Conservation (phyloP, 2,888 invertebrate genomes). For the Aquatica leii region DNA sequence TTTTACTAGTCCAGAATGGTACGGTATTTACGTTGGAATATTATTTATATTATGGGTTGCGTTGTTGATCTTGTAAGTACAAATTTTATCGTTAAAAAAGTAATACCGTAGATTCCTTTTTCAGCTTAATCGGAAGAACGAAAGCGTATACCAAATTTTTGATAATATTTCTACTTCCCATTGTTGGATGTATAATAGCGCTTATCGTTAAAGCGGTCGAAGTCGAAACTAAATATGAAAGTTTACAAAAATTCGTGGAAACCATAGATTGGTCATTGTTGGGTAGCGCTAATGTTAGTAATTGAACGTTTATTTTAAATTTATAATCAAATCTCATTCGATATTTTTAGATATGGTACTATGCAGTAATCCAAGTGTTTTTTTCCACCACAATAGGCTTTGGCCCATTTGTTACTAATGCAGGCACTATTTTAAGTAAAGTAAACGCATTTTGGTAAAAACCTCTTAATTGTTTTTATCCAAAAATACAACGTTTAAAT, state of each 20-base stretch:
- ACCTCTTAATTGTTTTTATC: neutral
- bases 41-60: slow-evolving; percentile 72
- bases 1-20: slow-evolving; percentile 69
- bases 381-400: slow-evolving; percentile 71
- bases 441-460: slow-evolving; percentile 72
- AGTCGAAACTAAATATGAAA: slow-evolving; percentile 47
- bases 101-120: slow-evolving; percentile 14
- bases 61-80: slow-evolving; percentile 69
- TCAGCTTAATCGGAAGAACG: slow-evolving; percentile 54
- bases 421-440: slow-evolving; percentile 70
- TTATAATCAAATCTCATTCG: neutral
- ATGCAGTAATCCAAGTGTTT: slow-evolving; percentile 69
- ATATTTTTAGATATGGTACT: slow-evolving; percentile 68
- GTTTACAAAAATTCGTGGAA: slow-evolving; percentile 48
- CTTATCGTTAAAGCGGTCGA: slow-evolving; percentile 54
- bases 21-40: slow-evolving; percentile 69
- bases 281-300: slow-evolving; percentile 51
- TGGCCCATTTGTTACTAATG: slow-evolving; percentile 70
- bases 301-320: slow-evolving; percentile 12
- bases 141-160: slow-evolving; percentile 56
- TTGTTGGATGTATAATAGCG: slow-evolving; percentile 53
- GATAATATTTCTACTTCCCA: slow-evolving; percentile 52
- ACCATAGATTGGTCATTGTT: slow-evolving; percentile 55
- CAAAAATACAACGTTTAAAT: slow-evolving; percentile 37
- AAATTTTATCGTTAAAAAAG: slow-evolving; percentile 45